phyloP scores from a whole-genome alignment of 64 coral and sea anemone genomes.

The Actinia tenebrosa region DNA sequence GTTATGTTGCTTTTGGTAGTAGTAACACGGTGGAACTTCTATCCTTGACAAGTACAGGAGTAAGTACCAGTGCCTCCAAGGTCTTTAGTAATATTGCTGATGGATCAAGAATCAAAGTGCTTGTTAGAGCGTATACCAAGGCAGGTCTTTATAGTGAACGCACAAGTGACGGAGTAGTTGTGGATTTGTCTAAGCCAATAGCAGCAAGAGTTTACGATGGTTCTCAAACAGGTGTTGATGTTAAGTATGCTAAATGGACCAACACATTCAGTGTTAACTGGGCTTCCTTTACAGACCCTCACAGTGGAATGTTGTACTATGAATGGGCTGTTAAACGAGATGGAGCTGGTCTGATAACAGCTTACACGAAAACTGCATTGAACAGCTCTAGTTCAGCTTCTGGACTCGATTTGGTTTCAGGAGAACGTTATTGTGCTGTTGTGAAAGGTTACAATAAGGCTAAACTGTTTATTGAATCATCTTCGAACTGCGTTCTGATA shows the following conservation, averaged over 20 bases:
- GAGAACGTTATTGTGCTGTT: slow-evolving; percentile 57
- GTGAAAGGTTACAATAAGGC: slow-evolving; percentile 67
- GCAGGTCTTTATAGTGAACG: slow-evolving; percentile 68
- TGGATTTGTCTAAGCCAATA: slow-evolving; percentile 60
- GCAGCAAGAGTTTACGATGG: slow-evolving; percentile 36
- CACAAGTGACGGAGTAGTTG: slow-evolving; percentile 59
- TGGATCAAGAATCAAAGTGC: slow-evolving; percentile 46
- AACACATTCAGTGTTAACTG: slow-evolving; percentile 60
- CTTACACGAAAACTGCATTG: slow-evolving; percentile 23
- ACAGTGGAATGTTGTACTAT: slow-evolving; percentile 44
- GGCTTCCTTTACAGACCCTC: slow-evolving; percentile 54
- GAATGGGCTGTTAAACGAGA: slow-evolving; percentile 32
- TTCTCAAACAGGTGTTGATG: neutral
- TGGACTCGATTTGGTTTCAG: slow-evolving; percentile 48
- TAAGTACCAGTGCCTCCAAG: slow-evolving; percentile 21
- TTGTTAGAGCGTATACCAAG: slow-evolving; percentile 69
- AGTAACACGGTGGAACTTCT: slow-evolving; percentile 30
- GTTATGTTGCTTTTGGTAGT: slow-evolving; percentile 4
- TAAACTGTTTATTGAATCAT: slow-evolving; percentile 25
- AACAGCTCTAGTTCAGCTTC: slow-evolving; percentile 8
- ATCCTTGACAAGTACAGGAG: slow-evolving; percentile 32
- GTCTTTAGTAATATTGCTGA: slow-evolving; percentile 48
- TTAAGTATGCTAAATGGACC: slow-evolving; percentile 60
- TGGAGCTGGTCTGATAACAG: slow-evolving; percentile 34
- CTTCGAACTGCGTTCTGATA: slow-evolving; percentile 70